phyloP scores from a whole-genome alignment of 2,888 invertebrate species.

The Drosophila mayaguana region DNA sequence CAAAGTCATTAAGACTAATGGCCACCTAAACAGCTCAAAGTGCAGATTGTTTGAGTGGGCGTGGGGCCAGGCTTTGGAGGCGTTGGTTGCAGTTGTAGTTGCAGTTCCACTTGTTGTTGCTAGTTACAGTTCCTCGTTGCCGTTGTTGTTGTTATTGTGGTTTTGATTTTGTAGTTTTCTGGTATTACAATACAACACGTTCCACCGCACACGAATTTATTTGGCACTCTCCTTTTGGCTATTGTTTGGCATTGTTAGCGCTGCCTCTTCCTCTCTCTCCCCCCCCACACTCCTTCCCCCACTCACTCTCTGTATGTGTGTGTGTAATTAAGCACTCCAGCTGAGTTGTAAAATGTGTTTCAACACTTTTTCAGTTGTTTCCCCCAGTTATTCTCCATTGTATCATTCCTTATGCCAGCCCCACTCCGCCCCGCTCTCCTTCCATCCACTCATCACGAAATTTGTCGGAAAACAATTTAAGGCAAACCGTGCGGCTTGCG shows the following conservation, averaged over 20 bases:
- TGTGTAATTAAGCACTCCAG: constrained; percentile 76
- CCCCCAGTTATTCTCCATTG: constrained; percentile 7
- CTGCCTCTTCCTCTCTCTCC: not conserved
- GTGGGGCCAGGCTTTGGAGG: not conserved
- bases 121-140: not conserved
- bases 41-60: constrained; percentile 12
- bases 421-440: not conserved
- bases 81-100: constrained; percentile 1
- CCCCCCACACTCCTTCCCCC: not conserved
- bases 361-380: constrained; percentile 32
- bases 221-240: constrained; percentile 47
- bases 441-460: constrained; percentile 51
- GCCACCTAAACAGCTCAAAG: constrained; percentile 66
- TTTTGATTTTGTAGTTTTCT: constrained; percentile 71
- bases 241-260: constrained; percentile 60
- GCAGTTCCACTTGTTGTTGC: constrained; percentile 5
- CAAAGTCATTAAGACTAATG: constrained; percentile 80
- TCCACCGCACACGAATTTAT: constrained; percentile 51
- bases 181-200: constrained; percentile 51
- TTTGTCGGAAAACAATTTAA: constrained; percentile 79
- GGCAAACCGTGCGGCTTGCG: constrained; percentile 61
- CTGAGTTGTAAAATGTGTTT: constrained; percentile 79
- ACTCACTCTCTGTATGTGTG: constrained; percentile 17
- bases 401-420: not conserved
- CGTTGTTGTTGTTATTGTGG: constrained; percentile 48